phyloP scores from a whole-genome alignment of 2,888 invertebrate genomes.

The Pseudeuparius sepicola region DNA sequence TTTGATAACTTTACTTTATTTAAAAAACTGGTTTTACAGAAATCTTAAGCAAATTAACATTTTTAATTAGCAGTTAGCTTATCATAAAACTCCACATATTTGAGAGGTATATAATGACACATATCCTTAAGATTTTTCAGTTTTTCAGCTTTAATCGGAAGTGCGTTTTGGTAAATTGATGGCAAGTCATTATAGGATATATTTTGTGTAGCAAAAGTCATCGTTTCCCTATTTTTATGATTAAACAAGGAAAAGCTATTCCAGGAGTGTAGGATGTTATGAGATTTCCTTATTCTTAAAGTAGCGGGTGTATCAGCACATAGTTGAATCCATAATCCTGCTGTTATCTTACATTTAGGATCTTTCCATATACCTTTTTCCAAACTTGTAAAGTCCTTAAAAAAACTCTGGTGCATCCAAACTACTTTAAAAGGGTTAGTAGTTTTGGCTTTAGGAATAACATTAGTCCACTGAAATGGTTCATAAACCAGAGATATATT shows the following conservation, averaged over 20 bases:
- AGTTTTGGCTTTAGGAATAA: slow-evolving; percentile 9
- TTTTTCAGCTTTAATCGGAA: slow-evolving; percentile 6
- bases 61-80: too few relatives aligned
- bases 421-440: slow-evolving; percentile 7
- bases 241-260: too few relatives aligned
- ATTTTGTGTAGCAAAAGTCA: too few relatives aligned
- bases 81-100: too few relatives aligned
- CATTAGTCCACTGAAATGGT: slow-evolving; percentile 11
- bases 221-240: too few relatives aligned
- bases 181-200: too few relatives aligned
- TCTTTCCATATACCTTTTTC: slow-evolving; percentile 6
- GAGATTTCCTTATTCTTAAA: slow-evolving; percentile 5
- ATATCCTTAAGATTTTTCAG: slow-evolving; percentile 3
- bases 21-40: too few relatives aligned
- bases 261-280: slow-evolving; percentile 7
- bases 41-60: too few relatives aligned
- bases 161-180: too few relatives aligned
- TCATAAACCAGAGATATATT: slow-evolving; percentile 8
- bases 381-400: slow-evolving; percentile 10
- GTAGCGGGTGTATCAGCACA: slow-evolving; percentile 4
- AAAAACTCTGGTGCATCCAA: slow-evolving; percentile 9
- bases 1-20: too few relatives aligned
- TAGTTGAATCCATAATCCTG: slow-evolving; percentile 7
- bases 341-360: slow-evolving; percentile 8
- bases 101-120: slow-evolving; percentile 6